Conservation (phyloP, 2,888 invertebrate species). For the Endomychus coccineus region DNA sequence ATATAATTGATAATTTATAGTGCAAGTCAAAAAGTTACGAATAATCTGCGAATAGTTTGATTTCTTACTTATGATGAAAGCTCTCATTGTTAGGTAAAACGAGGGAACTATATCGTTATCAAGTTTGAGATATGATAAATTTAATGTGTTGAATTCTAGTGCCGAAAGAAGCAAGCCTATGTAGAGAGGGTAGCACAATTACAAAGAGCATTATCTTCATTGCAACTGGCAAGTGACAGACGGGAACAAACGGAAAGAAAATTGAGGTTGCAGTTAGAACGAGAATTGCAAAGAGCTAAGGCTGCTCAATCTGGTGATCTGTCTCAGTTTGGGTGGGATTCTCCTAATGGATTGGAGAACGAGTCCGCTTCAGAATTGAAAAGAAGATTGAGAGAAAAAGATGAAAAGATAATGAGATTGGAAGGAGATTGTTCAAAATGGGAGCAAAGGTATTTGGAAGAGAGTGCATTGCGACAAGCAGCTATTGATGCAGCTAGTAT, state of each 20-base stretch:
- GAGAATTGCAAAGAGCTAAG: slow-evolving; percentile 63
- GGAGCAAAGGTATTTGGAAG: slow-evolving; percentile 80
- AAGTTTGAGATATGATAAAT: no score
- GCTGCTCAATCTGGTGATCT: slow-evolving; percentile 30
- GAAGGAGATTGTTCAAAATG: slow-evolving; percentile 78
- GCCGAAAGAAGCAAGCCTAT: slow-evolving; percentile 76
- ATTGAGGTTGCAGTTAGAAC: slow-evolving; percentile 75
- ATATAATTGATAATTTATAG: no score
- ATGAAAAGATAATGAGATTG: slow-evolving; percentile 63
- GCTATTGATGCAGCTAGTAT: slow-evolving; percentile 74
- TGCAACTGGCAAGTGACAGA: slow-evolving; percentile 77
- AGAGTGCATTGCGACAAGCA: slow-evolving; percentile 70
- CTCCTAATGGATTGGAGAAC: slow-evolving; percentile 42
- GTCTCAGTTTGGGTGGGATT: slow-evolving; percentile 37
- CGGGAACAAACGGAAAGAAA: slow-evolving; percentile 81
- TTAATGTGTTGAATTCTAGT: slow-evolving; percentile 51
- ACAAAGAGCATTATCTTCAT: slow-evolving; percentile 70
- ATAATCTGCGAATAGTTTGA: no score
- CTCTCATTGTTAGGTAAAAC: no score
- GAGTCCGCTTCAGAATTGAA: slow-evolving; percentile 56
- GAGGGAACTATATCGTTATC: no score
- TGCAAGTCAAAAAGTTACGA: no score
- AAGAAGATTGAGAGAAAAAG: slow-evolving; percentile 57
- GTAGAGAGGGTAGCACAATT: slow-evolving; percentile 79
- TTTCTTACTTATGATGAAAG: no score